Percentiles rank a stretch among this genome's conserved stretches.
These are phyloP conservation scores for Boulengerochromis microlepis DNA, from an alignment of 2,113 vertebrate genomes.

Conservation along the genomic window DNA sequence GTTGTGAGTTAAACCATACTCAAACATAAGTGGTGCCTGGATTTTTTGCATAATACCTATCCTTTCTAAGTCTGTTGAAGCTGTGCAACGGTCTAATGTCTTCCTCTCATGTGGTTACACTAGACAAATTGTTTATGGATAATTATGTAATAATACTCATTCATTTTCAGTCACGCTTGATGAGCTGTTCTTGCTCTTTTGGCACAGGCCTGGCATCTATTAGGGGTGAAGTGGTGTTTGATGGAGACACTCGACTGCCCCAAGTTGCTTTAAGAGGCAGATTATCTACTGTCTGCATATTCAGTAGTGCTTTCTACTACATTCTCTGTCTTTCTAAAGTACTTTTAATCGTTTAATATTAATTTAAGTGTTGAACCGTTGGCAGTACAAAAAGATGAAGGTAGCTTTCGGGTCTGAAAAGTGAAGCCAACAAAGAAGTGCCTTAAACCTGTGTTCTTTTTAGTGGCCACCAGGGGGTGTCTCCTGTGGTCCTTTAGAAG, in stretches of 20 bases:
- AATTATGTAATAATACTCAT: constrained; percentile 57
- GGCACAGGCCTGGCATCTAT: not conserved
- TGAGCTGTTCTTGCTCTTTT: constrained; percentile 3
- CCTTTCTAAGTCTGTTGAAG: not conserved
- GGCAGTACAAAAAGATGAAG: not conserved
- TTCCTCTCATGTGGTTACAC: constrained; percentile 14
- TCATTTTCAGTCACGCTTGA: constrained; percentile 46
- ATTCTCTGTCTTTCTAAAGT: not conserved
- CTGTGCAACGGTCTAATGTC: not conserved
- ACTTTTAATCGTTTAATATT: not conserved
- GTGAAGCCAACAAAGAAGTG: not conserved
- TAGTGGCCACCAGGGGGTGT: not conserved
- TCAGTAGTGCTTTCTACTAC: not conserved
- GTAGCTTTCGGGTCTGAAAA: not conserved
- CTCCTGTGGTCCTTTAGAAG: not conserved
- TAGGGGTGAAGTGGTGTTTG: not conserved
- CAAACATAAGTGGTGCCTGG: not conserved
- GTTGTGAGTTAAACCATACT: not conserved
- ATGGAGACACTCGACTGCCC: not conserved
- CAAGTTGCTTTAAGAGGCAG: not conserved
- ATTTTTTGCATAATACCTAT: not conserved
- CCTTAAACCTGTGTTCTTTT: not conserved
- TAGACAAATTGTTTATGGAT: constrained; percentile 44
- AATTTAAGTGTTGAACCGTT: not conserved
- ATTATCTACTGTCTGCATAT: not conserved